Conservation (phyloP, 1,140 invertebrate species). For the Lordiphosa collinella region DNA sequence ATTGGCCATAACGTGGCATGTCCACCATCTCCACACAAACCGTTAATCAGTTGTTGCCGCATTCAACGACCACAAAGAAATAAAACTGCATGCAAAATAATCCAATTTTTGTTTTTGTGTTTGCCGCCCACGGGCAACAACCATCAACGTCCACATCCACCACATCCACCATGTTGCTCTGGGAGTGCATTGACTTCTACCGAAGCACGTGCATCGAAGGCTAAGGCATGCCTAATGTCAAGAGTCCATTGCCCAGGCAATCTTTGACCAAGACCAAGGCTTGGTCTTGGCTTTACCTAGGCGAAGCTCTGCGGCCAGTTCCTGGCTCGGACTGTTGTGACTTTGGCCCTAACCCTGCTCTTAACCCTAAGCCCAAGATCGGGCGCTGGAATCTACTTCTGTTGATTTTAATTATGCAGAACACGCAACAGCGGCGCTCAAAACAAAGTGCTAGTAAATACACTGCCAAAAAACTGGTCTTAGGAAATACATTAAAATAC, state of each 20-base stretch:
- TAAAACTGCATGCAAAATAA: slow-evolving; percentile 1
- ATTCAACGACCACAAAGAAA: not conserved
- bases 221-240: slow-evolving; percentile 13
- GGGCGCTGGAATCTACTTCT: not conserved
- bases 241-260: not conserved
- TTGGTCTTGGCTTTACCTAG: not conserved
- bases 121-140: not conserved
- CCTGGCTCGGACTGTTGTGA: not conserved
- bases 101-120: slow-evolving; percentile 1
- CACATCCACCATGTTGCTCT: slow-evolving; percentile 4
- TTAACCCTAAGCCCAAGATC: not conserved
- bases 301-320: not conserved
- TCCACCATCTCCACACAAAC: not conserved
- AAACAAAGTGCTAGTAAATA: slow-evolving; percentile 16
- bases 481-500: too few relatives aligned
- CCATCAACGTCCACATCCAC: not conserved
- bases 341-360: slow-evolving; percentile 9
- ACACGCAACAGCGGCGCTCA: slow-evolving; percentile 30
- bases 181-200: slow-evolving; percentile 10
- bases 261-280: slow-evolving; percentile 4
- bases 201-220: slow-evolving; percentile 3
- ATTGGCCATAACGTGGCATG: slow-evolving; percentile 1
- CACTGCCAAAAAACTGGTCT: not conserved
- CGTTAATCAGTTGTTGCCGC: slow-evolving; percentile 7
- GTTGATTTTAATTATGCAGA: slow-evolving; percentile 49